Conservation (phyloP, 2,888 invertebrate genomes). For the Pantelozetes paolii region DNA sequence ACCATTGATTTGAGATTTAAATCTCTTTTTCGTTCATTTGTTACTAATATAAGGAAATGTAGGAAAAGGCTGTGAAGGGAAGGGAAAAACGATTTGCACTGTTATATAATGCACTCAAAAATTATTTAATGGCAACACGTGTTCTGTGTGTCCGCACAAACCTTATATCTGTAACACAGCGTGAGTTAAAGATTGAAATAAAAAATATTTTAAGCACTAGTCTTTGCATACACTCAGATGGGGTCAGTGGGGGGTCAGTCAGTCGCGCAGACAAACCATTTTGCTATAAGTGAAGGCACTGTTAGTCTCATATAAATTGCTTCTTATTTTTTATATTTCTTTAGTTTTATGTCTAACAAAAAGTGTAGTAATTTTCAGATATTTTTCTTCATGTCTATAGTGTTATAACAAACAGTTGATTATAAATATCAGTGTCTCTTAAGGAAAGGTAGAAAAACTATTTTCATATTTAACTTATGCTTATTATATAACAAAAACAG, state of each 20-base stretch:
- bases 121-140: conserved; percentile 28
- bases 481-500: conserved; percentile 1
- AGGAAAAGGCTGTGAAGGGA: no score
- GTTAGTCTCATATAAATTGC: conserved; percentile 15
- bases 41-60: no score
- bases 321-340: conserved; percentile 19
- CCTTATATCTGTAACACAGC: conserved; percentile 35
- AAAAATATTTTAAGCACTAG: neutral
- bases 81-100: no score
- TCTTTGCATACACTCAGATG: neutral
- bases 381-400: neutral
- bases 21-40: no score
- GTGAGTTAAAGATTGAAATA: conserved; percentile 8
- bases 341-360: neutral
- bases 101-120: neutral
- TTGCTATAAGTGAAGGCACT: neutral
- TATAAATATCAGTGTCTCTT: neutral
- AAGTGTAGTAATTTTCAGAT: neutral
- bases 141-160: conserved; percentile 33
- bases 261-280: conserved; percentile 4
- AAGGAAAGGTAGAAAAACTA: neutral
- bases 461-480: neutral
- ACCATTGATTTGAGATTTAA: no score
- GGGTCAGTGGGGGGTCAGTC: conserved; percentile 31
- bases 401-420: neutral